Conservation (phyloP, 2,888 invertebrate species). For the Dryobotodes eremita region DNA sequence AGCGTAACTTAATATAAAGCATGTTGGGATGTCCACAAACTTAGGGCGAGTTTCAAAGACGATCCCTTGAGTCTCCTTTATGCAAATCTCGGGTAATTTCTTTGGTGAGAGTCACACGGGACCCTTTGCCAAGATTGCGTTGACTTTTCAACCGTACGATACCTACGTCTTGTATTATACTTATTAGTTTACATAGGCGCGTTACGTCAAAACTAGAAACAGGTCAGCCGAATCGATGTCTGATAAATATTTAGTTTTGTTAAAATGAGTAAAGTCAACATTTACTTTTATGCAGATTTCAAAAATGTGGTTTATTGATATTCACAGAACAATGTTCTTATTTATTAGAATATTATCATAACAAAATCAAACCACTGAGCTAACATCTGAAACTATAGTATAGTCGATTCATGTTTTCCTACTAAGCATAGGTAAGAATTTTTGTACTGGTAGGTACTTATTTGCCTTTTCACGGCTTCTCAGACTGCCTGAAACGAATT, state of each 20-base stretch:
- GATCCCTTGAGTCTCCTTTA: constrained; percentile 87
- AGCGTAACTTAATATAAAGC: constrained; percentile 85
- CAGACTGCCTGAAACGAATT: not conserved
- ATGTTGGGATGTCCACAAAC: constrained; percentile 86
- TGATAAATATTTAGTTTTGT: constrained; percentile 29
- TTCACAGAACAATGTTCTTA: not conserved
- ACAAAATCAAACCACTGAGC: not conserved
- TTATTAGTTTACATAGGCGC: constrained; percentile 74
- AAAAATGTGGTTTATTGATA: not conserved
- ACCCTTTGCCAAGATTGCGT: constrained; percentile 85
- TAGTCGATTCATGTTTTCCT: not conserved
- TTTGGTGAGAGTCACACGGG: constrained; percentile 86
- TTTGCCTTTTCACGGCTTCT: not conserved
- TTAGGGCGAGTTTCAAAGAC: constrained; percentile 86
- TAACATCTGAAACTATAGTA: too few relatives aligned
- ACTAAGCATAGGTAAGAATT: too few relatives aligned
- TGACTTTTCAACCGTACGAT: constrained; percentile 81
- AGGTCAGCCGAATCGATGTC: constrained; percentile 51
- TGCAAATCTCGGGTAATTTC: constrained; percentile 89
- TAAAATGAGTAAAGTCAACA: not conserved
- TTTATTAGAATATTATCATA: not conserved
- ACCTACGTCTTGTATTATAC: constrained; percentile 76
- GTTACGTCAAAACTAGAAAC: constrained; percentile 61
- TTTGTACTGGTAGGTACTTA: not conserved
- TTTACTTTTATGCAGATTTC: not conserved